Base-by-base conservation (phyloP, 2,888 invertebrate genomes). In the Vesta saturnalis region DNA sequence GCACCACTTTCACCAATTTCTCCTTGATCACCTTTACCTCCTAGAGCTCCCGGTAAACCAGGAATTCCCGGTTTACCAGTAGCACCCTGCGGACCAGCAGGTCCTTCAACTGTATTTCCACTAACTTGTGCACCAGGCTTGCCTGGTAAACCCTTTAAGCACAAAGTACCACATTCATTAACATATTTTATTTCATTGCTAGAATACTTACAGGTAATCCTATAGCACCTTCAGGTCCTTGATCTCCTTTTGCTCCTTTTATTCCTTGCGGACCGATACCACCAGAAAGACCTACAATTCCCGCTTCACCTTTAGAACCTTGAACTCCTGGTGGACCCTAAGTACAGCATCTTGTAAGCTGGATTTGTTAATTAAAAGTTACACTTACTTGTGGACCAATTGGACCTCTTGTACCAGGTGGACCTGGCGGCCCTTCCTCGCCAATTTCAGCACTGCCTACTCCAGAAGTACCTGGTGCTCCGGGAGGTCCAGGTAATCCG, bases 1-100 rank as follows among this genome's bases (percentile, higher is more conserved):
- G 74, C 73, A 14, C 78, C 78, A 68, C 74, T 85, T 2, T 82
- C 79, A 1, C 90, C 89, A 54, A 81, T 80, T 64, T 85, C 83
- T 1, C 87, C 87, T 4, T 77, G 69, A 0, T 78, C 76, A 0
- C 87, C 87, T 8, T 54, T 47, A 59, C 73, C 73, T 12, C 80
- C 81, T 57, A 57, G 67, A 43, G 67, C 39, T 22, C 78, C 78
- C 21, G 66, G 57, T n/a, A 58, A n/a, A 39, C 65, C 65, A 46
- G 85, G 65, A 21, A 64, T 54, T 80, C 57, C 86, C 16, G 71
- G 72, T 6, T 70, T 69, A 6, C 76, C 84, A 30, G 72, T 49
- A 72, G 76, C 76, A 62, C 85, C 85, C 12, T 79, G 77, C 15
- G 68, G 49, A 12, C 64, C 71, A 1, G 64, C 54, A 65, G 80